These are phyloP conservation scores for Odontomyia ornata DNA, from an alignment of 2,888 invertebrate species.

Conservation along the genomic window DNA sequence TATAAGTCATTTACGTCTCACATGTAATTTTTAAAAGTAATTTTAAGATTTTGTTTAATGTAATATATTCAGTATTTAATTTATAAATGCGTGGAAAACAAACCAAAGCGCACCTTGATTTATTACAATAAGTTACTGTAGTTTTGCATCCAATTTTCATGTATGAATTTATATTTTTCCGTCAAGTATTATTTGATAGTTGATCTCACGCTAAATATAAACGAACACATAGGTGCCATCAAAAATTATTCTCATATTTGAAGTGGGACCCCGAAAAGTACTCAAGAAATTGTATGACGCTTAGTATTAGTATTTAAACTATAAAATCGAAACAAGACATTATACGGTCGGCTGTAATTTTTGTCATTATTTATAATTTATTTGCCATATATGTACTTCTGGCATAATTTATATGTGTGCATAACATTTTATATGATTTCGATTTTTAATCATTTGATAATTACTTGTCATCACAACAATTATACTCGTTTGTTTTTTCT, in stretches of 20 bases:
- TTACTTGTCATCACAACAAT: background rate
- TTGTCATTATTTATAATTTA: slow-evolving; percentile 12
- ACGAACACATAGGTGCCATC: too few relatives aligned
- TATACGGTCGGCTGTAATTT: slow-evolving; percentile 14
- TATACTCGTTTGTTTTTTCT: background rate
- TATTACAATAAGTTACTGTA: background rate
- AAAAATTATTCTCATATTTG: background rate
- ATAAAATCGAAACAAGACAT: background rate
- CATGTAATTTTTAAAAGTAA: background rate
- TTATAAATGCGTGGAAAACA: background rate
- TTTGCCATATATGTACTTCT: background rate
- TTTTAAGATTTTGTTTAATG: background rate
- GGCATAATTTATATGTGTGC: background rate
- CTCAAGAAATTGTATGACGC: background rate
- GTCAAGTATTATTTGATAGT: too few relatives aligned
- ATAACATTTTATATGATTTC: background rate
- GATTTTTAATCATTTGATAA: too few relatives aligned
- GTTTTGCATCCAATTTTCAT: background rate
- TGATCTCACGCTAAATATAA: too few relatives aligned
- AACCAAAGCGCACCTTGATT: background rate
- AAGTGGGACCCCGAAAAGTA: background rate
- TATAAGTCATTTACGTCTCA: background rate
- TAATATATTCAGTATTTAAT: background rate
- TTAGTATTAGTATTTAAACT: background rate
- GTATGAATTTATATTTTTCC: too few relatives aligned